Evolutionary conservation across 2,113 vertebrate genomes (phyloP).

Genomic region (Phrynocephalus versicolor): DNA sequence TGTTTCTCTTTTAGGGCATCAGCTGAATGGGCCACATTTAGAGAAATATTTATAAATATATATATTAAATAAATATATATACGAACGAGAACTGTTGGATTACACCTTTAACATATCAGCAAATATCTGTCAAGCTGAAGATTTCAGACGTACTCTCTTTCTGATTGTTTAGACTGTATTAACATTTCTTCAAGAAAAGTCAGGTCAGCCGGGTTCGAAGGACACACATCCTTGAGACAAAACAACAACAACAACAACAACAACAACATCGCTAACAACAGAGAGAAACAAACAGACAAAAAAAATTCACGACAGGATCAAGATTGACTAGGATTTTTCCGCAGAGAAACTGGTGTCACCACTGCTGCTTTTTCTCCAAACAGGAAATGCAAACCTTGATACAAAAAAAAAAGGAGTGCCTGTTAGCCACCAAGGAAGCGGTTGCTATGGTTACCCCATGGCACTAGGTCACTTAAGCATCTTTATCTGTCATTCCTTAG

Average conservation of each 20-base stretch:
- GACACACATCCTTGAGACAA: constrained; percentile 73
- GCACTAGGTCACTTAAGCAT: constrained; percentile 87
- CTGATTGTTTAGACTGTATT: constrained; percentile 82
- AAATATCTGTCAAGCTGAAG: constrained; percentile 84
- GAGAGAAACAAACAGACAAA: constrained; percentile 69
- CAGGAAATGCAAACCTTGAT: constrained; percentile 76
- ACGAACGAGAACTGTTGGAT: constrained; percentile 82
- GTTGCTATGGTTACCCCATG: constrained; percentile 84
- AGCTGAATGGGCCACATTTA: constrained; percentile 90
- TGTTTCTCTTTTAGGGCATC: constrained; percentile 86
- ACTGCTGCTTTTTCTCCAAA: constrained; percentile 76
- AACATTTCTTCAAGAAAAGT: constrained; percentile 82
- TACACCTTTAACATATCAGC: constrained; percentile 87
- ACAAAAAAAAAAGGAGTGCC: constrained; percentile 85
- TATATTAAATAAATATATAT: constrained; percentile 74
- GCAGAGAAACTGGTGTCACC: constrained; percentile 79
- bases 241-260: constrained; percentile 51
- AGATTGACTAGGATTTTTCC: constrained; percentile 76
- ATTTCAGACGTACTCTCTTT: constrained; percentile 83
- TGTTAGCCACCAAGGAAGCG: constrained; percentile 88
- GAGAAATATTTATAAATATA: constrained; percentile 76
- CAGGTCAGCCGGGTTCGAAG: constrained; percentile 80
- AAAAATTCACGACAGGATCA: constrained; percentile 72
- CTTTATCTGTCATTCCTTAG: constrained; percentile 99
- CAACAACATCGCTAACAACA: constrained; percentile 57